Evolutionary conservation across 2,888 invertebrate species (phyloP).

Genomic region (Scelioninae gen. 1): DNA sequence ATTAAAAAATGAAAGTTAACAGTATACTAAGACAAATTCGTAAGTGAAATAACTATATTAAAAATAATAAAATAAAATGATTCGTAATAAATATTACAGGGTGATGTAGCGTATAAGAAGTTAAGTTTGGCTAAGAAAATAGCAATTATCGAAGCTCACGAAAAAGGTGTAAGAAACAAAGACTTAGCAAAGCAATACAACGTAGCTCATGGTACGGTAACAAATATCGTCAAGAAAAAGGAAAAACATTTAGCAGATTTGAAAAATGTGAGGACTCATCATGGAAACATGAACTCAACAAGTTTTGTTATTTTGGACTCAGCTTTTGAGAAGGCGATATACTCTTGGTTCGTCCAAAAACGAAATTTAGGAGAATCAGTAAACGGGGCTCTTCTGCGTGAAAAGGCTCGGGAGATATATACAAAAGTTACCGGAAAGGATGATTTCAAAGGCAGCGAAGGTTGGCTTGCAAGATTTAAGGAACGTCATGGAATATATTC

Average conservation of each 20-base stretch:
- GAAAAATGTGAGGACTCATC: not conserved
- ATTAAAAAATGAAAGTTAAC: too few relatives aligned
- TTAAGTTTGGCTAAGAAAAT: conserved; percentile 1
- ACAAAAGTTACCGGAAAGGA: not conserved
- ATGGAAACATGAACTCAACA: not conserved
- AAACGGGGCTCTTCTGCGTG: not conserved
- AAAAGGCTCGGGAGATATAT: not conserved
- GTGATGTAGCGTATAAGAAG: not conserved
- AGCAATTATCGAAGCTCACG: not conserved
- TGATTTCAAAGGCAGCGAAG: conserved; percentile 13
- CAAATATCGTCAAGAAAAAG: not conserved
- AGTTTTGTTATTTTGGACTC: not conserved
- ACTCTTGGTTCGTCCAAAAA: conserved; percentile 10
- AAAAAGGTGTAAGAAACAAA: conserved; percentile 12
- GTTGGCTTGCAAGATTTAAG: conserved; percentile 1
- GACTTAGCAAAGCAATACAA: not conserved
- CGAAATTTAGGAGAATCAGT: not conserved
- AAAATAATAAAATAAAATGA: too few relatives aligned
- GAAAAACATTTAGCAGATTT: not conserved
- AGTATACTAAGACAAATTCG: too few relatives aligned
- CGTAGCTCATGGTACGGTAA: not conserved
- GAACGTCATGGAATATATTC: not conserved
- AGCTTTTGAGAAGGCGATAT: not conserved
- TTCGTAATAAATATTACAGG: too few relatives aligned
- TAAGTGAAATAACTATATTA: too few relatives aligned